Evolutionary conservation across 2,113 vertebrate species (phyloP), one percentile per base, ranked within the genome.

Genomic region (Microtus oregoni): DNA sequence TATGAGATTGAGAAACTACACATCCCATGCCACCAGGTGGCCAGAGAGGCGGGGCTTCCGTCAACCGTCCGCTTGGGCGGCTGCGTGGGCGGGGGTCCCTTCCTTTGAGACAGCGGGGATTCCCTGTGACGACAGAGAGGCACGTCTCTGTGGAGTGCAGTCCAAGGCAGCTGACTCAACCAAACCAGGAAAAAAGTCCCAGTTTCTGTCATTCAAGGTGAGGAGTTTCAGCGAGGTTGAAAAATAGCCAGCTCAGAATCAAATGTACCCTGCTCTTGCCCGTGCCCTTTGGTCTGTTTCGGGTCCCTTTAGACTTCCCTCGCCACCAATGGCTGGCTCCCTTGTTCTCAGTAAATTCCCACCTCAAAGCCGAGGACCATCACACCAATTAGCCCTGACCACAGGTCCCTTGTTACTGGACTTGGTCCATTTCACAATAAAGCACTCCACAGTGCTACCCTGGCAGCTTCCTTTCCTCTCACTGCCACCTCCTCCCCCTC

Each of bases 111-210:
- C 55, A 55, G 55, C 15, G 15, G 55, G 55, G 15, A 55, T 55
- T 44, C 47, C 38, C n/a, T n/a, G n/a, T n/a, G n/a, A n/a, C n/a
- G 11, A 35, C 83, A 3, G 30, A 10, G 41, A 13, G 30, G 30
- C 12, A 0, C 20, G 0, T 17, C 55, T 19, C 15, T 5, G 44
- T n/a, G 44, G 41, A 70, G 65, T 0, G 5, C 44, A 2, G 6
- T 50, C 30, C 15, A 13, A 50, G 15, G 30, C 65, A 19, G 5
- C 65, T 70, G 30, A 35, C 65, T 70, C 41, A 22, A 35, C 30
- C 50, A 52, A 70, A 86, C 3, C 32, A 14, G 32, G 65, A 70
- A n/a, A 68, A 6, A n/a, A 76, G 5, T 41, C 41, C 24, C 73
- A 76, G 41, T 44, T 12, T 76, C 41, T 47, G 73, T 47, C 24